Base-by-base conservation (phyloP, 1,140 invertebrate species). In the Aphelenchoides avenae region DNA sequence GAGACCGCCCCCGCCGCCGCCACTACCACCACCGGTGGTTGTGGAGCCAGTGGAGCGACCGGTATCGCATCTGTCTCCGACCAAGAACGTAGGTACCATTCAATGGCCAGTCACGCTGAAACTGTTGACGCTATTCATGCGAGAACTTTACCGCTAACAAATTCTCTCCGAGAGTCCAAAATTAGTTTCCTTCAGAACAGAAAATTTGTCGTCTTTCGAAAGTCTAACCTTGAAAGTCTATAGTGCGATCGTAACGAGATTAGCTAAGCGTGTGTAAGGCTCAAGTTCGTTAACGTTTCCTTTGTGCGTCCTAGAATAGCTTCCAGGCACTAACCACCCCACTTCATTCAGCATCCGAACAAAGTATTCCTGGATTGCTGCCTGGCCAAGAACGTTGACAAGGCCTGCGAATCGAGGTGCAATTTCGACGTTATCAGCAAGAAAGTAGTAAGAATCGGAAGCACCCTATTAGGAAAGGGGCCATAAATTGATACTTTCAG, bases 341-440 rank as follows among this genome's bases (percentile, higher is more conserved):
- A 52, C 9, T 64, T 5, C 22, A 40, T 63, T 22, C 20, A 59
- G 60, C 18, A 59, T 26, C 57, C 57, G 24, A 59, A 59, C 60
- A 54, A 53, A 53, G 30, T 64, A 7, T 59, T 59, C 43, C 60
- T 59, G 15, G 20, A 53, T 15, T 59, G 57, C 60, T 59, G 57
- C 53, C 20, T 40, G 44, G 20, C 36, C 24, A 51, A 61, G n/a
- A 68, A 68, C 22, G 71, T 73, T n/a, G 42, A 44, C 7, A 69
- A 60, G 20, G 46, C 34, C 3, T 73, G 70, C 44, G 67, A 74
- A 34, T 47, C 69, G 26, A 59, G 68, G 39, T 73, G 70, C 42
- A 73, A 73, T 41, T 73, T 73, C 43, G 69, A 71, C 48, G 48
- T 52, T n/a, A 46, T 73, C 13, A 72, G 47, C 41, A 73, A 73